Conservation (phyloP, 2,888 invertebrate species). For the Serrognathus titanus region DNA sequence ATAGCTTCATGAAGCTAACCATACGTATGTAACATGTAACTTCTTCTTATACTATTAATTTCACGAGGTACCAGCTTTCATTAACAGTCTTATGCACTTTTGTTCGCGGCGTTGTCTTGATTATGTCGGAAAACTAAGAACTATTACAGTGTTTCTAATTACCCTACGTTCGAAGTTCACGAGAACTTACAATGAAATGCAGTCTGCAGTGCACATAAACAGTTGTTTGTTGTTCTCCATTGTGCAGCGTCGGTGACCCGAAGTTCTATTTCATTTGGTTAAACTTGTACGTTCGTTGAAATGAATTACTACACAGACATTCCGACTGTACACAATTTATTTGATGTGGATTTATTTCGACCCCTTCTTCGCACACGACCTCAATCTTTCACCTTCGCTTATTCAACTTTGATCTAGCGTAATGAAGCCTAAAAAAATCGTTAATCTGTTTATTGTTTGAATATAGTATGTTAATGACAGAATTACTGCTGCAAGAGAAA, state of each 20-base stretch:
- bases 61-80: neutral
- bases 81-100: neutral
- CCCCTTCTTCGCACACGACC: too few relatives aligned
- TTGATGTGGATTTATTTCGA: too few relatives aligned
- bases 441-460: too few relatives aligned
- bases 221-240: slow-evolving; percentile 14
- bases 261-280: slow-evolving; percentile 18
- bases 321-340: neutral
- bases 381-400: too few relatives aligned
- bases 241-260: slow-evolving; percentile 17
- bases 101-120: neutral
- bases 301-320: slow-evolving; percentile 8
- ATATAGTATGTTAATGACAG: too few relatives aligned
- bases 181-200: slow-evolving; percentile 20
- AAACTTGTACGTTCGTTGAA: slow-evolving; percentile 10
- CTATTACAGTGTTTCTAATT: slow-evolving; percentile 3
- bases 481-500: too few relatives aligned
- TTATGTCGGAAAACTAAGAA: neutral
- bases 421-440: too few relatives aligned
- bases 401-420: too few relatives aligned
- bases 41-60: too few relatives aligned
- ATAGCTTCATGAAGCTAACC: too few relatives aligned
- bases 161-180: slow-evolving; percentile 15
- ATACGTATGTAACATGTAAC: too few relatives aligned
- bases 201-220: slow-evolving; percentile 18